Evolutionary conservation across 1,140 invertebrate species (phyloP).

Genomic region (Mesaphorura yosii): DNA sequence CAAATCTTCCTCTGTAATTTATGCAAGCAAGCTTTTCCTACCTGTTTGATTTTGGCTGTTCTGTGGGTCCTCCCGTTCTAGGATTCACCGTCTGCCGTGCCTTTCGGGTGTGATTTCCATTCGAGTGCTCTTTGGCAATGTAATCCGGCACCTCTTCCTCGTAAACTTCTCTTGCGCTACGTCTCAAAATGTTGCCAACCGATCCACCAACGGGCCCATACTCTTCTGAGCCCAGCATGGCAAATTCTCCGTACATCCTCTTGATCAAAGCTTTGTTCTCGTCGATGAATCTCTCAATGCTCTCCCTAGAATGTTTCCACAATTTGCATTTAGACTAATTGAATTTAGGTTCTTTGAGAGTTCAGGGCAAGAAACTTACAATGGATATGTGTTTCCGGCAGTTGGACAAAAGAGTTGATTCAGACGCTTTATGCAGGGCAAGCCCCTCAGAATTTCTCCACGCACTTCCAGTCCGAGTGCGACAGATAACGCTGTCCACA

Average conservation of each 20-base stretch:
- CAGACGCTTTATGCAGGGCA: constrained; percentile 74
- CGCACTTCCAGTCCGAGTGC: constrained; percentile 69
- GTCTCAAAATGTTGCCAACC: constrained; percentile 22
- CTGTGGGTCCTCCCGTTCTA: constrained; percentile 24
- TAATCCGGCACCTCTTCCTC: constrained; percentile 27
- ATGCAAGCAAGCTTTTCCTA: constrained; percentile 6
- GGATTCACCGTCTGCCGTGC: constrained; percentile 30
- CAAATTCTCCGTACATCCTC: constrained; percentile 80
- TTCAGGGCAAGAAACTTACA: constrained; percentile 50
- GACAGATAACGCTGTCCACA: constrained; percentile 75
- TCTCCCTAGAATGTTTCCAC: constrained; percentile 52
- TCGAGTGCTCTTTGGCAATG: constrained; percentile 5
- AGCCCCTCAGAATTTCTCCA: constrained; percentile 55
- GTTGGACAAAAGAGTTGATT: constrained; percentile 83
- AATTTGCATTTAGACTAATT: background rate
- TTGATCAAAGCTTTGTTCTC: constrained; percentile 86
- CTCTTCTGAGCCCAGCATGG: constrained; percentile 39
- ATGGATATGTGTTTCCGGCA: constrained; percentile 74
- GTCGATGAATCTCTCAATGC: constrained; percentile 80
- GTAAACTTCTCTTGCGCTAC: constrained; percentile 27
- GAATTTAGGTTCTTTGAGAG: no score
- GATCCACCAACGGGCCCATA: constrained; percentile 12
- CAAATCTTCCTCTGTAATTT: constrained; percentile 1
- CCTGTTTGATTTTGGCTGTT: constrained; percentile 29
- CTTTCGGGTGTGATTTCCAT: constrained; percentile 1